Conservation (phyloP, 2,888 invertebrate species). For the Calliscelio sp. region DNA sequence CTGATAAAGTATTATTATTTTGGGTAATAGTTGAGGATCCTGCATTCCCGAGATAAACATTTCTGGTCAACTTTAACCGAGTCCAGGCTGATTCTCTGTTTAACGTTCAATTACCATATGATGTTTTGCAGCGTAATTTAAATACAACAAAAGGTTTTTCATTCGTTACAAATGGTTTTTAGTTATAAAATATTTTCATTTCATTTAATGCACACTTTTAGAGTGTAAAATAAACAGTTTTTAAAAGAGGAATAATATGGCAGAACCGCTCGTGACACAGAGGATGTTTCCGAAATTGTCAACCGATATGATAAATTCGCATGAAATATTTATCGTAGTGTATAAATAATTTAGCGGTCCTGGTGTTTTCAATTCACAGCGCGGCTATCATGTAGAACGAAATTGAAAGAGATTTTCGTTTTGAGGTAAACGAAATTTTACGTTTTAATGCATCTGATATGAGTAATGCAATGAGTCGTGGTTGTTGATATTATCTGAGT, state of each 20-base stretch:
- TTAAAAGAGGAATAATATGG: too few relatives aligned
- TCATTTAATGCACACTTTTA: too few relatives aligned
- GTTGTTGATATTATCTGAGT: not conserved
- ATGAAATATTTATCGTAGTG: not conserved
- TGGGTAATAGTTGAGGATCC: constrained; percentile 22
- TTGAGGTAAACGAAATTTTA: constrained; percentile 6
- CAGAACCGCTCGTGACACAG: too few relatives aligned
- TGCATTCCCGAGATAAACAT: constrained; percentile 1
- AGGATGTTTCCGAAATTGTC: not conserved
- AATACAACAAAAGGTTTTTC: not conserved
- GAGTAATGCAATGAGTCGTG: constrained; percentile 17
- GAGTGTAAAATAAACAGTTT: too few relatives aligned
- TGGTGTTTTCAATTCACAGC: not conserved
- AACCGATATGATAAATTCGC: not conserved
- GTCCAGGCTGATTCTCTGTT: not conserved
- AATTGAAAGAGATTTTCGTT: constrained; percentile 4
- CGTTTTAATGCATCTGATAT: constrained; percentile 14
- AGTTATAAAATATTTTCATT: too few relatives aligned
- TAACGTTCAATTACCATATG: not conserved
- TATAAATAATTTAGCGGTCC: not conserved
- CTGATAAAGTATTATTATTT: constrained; percentile 52
- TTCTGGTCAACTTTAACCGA: not conserved
- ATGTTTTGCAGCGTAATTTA: not conserved
- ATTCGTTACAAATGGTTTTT: not conserved
- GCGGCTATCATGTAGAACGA: not conserved